A percentile compares a stretch with the other conserved stretches of the same genome.
phyloP scores from a whole-genome alignment of 2,797 vertebrate genomes.

The Cossypha caffra region DNA sequence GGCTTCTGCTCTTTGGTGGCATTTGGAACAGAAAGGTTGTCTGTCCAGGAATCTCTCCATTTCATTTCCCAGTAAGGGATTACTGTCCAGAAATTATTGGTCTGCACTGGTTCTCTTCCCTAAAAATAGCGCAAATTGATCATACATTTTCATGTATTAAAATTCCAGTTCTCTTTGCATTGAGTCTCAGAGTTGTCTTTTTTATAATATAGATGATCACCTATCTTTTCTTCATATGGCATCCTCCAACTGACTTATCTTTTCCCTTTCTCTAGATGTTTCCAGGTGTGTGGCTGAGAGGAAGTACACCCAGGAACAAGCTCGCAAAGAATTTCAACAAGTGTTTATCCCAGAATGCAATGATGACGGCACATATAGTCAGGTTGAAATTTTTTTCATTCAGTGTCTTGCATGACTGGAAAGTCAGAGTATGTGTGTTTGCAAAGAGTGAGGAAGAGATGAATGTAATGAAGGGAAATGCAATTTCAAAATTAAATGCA shows the following conservation, averaged over 20 bases:
- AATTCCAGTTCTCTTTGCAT: neutral
- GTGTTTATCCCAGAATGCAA: slow-evolving; percentile 97
- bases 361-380: slow-evolving; percentile 93
- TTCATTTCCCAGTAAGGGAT: neutral
- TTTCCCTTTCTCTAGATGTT: slow-evolving; percentile 79
- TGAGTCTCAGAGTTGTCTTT: neutral
- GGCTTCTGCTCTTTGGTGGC: neutral
- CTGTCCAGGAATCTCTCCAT: neutral
- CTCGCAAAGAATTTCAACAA: slow-evolving; percentile 93
- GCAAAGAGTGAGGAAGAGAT: neutral
- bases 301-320: slow-evolving; percentile 97
- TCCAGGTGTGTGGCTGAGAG: slow-evolving; percentile 97
- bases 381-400: slow-evolving; percentile 79
- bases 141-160: neutral
- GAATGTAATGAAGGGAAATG: neutral
- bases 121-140: neutral
- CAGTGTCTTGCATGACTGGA: neutral
- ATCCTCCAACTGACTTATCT: neutral
- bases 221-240: neutral
- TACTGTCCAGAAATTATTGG: neutral
- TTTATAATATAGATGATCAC: neutral
- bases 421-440: neutral
- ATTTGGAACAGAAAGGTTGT: neutral
- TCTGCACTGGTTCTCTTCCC: neutral
- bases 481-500: neutral